phyloP scores from a whole-genome alignment of 2,888 invertebrate genomes.

The Polydrusus tereticollis region DNA sequence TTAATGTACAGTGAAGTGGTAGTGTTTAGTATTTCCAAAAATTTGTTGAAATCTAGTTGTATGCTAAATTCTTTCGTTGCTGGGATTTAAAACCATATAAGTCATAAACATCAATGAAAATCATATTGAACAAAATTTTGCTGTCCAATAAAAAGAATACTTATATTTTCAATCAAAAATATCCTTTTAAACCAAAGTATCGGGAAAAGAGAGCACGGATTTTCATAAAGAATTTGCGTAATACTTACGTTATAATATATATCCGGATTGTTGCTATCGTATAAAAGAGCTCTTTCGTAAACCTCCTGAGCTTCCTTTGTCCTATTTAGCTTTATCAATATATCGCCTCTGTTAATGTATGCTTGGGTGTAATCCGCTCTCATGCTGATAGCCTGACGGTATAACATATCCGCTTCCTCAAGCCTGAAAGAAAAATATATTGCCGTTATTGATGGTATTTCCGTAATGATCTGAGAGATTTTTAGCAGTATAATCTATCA shows the following conservation, averaged over 20 bases:
- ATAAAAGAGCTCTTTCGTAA: conserved; percentile 91
- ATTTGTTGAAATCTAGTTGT: no score
- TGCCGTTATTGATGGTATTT: neutral
- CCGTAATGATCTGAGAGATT: no score
- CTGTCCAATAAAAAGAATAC: no score
- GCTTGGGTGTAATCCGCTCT: conserved; percentile 95
- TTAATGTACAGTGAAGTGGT: no score
- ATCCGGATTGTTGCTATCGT: conserved; percentile 94
- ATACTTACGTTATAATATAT: conserved; percentile 92
- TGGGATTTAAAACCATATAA: no score
- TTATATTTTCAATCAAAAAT: neutral
- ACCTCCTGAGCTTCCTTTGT: conserved; percentile 95
- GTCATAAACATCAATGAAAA: no score
- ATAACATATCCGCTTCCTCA: conserved; percentile 94
- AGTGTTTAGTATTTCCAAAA: no score
- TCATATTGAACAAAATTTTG: no score
- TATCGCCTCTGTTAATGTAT: conserved; percentile 97
- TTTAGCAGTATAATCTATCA: no score
- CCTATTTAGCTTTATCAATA: conserved; percentile 93
- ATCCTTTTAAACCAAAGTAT: neutral
- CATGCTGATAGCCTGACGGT: conserved; percentile 97
- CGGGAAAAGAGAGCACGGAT: neutral
- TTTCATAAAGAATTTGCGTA: neutral
- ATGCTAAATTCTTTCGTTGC: no score
- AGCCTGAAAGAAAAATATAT: conserved; percentile 64